Percentiles rank a stretch among this genome's conserved stretches.
Evolutionary conservation across 2,113 vertebrate genomes (phyloP).

Genomic region (Eulemur macaco): DNA sequence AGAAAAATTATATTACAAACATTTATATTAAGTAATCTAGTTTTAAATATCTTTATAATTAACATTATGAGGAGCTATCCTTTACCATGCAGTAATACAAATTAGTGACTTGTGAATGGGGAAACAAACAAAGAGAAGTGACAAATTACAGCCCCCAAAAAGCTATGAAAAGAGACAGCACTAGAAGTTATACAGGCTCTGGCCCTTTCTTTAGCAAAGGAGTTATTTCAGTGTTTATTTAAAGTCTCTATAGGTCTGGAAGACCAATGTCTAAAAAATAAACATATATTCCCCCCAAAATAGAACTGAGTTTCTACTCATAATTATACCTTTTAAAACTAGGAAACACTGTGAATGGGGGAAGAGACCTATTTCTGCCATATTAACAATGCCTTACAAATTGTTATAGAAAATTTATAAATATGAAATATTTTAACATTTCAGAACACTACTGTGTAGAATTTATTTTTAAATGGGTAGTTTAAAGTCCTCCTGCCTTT

Average conservation of each 20-base stretch:
- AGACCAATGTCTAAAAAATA: conserved; percentile 14
- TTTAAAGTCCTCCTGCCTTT: background rate
- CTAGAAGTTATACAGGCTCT: background rate
- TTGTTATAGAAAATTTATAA: background rate
- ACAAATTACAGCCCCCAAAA: background rate
- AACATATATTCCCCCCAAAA: background rate
- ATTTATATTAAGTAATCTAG: background rate
- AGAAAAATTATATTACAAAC: conserved; percentile 14
- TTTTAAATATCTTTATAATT: conserved; percentile 4
- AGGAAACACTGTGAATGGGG: background rate
- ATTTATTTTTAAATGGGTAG: background rate
- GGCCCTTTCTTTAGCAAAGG: background rate
- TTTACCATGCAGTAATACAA: conserved; percentile 24
- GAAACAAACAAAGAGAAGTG: background rate
- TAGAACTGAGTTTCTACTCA: background rate
- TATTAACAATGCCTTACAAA: background rate
- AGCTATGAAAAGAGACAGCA: background rate
- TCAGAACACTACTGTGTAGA: background rate
- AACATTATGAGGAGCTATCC: background rate
- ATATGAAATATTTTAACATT: conserved; percentile 23
- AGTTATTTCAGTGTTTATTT: background rate
- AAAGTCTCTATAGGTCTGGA: background rate
- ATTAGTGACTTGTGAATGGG: conserved; percentile 23
- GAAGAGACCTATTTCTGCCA: background rate
- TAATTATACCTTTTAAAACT: background rate